Base-by-base conservation (phyloP, 2,113 vertebrate genomes). In the Pedetes capensis region DNA sequence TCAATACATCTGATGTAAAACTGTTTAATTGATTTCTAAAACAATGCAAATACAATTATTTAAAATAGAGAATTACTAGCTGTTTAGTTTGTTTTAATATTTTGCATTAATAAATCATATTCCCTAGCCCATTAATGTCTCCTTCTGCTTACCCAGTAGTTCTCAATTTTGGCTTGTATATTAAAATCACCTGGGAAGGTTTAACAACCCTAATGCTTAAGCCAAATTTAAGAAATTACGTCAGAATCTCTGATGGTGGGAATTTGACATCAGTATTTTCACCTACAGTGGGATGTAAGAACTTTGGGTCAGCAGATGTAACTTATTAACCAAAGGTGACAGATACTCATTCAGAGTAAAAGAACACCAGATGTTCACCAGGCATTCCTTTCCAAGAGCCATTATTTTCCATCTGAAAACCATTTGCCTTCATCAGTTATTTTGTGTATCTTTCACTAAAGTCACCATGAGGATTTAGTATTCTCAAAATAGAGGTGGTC, bases 331-430 rank as follows among this genome's bases (percentile, higher is more conserved):
- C 23, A 23, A 68, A n/a, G 37, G 25, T 59, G 87, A 90, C 71
- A 90, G 87, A 66, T 87, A 25, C 89, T 93, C 76, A 59, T 83
- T 89, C 68, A 78, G 6, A n/a, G 64, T 59, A 88, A 93, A 92
- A 68, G 74, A 71, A 79, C 66, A 84, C 66, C 92, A 95, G 95
- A 88, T 90, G 92, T 86, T 87, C 78, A n/a, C 83, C 72, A 66
- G 79, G 37, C 80, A 39, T 68, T 92, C 66, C 84, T 53, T 63
- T 87, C 75, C 81, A 93, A 92, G 81, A 93, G 14, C 66, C 59
- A 53, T 89, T 76, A 74, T 84, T 92, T 94, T 74, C 87, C 87
- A 92, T 87, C 87, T 95, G 94, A 94, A 94, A 68, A 49, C 78
- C 57, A 63, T 85, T 80, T 85, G 55, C 91, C 80, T 87, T 87